Conservation (phyloP, 2,888 invertebrate species). For the Artemia sinica region DNA sequence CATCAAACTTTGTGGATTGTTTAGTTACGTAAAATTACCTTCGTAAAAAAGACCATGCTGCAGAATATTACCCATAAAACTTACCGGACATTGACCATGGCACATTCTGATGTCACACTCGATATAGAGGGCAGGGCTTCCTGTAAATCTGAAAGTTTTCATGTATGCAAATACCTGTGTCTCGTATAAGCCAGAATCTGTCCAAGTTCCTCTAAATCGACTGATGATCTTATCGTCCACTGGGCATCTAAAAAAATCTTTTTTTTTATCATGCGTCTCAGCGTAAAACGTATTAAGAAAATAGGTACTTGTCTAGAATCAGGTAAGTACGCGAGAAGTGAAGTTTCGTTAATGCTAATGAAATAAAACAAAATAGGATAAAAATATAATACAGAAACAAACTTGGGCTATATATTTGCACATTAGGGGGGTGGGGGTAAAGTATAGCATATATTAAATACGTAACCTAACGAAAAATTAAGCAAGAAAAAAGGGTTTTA, state of each 20-base stretch:
- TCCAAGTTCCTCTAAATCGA: conserved; percentile 81
- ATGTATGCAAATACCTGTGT: conserved; percentile 86
- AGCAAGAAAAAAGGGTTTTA: too few species aligned
- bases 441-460: too few species aligned
- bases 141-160: conserved; percentile 84
- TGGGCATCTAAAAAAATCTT: conserved; percentile 46
- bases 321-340: too few species aligned
- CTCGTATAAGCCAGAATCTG: conserved; percentile 71
- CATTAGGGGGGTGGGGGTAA: too few species aligned
- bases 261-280: background rate
- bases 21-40: too few species aligned
- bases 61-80: conserved; percentile 27
- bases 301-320: background rate
- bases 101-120: conserved; percentile 91
- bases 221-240: conserved; percentile 83
- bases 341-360: too few species aligned
- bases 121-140: conserved; percentile 78
- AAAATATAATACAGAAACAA: too few species aligned
- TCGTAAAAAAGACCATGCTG: too few species aligned
- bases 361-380: too few species aligned
- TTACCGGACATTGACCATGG: conserved; percentile 80
- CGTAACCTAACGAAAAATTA: too few species aligned
- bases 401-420: too few species aligned
- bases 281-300: background rate
- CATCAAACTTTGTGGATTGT: too few species aligned